Conservation (phyloP, 1,140 invertebrate genomes). For the Phymastichus coffea region DNA sequence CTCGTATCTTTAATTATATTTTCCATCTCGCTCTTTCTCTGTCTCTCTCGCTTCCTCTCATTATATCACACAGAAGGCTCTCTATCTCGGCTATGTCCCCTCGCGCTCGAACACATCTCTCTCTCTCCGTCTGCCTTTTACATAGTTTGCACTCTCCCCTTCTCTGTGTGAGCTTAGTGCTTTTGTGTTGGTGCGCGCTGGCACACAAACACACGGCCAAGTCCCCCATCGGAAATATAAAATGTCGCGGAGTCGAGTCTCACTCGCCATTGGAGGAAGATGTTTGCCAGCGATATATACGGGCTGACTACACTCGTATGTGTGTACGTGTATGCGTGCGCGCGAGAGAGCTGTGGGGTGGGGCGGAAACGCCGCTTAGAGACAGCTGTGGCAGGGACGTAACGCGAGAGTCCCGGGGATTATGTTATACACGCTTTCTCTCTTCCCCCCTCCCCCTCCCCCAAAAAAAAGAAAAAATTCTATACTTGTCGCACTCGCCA, state of each 20-base stretch:
- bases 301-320: not conserved
- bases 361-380: conserved; percentile 52
- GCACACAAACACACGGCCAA: not conserved
- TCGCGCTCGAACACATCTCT: not conserved
- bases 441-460: not conserved
- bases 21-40: conserved; percentile 2
- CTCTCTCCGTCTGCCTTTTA: not conserved
- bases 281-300: conserved; percentile 25
- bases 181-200: not conserved
- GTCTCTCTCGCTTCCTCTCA: not conserved
- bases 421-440: conserved; percentile 17
- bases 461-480: too few relatives aligned
- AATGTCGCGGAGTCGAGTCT: conserved; percentile 18
- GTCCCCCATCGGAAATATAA: conserved; percentile 24
- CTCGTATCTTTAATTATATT: not conserved
- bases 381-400: conserved; percentile 55
- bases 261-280: conserved; percentile 47
- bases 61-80: too few relatives aligned
- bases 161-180: not conserved
- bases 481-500: too few relatives aligned
- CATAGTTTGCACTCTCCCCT: not conserved
- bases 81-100: not conserved
- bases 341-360: conserved; percentile 29
- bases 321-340: not conserved
- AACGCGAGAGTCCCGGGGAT: conserved; percentile 14